Conservation (phyloP, 2,797 vertebrate genomes). For the Erpetoichthys calabaricus region DNA sequence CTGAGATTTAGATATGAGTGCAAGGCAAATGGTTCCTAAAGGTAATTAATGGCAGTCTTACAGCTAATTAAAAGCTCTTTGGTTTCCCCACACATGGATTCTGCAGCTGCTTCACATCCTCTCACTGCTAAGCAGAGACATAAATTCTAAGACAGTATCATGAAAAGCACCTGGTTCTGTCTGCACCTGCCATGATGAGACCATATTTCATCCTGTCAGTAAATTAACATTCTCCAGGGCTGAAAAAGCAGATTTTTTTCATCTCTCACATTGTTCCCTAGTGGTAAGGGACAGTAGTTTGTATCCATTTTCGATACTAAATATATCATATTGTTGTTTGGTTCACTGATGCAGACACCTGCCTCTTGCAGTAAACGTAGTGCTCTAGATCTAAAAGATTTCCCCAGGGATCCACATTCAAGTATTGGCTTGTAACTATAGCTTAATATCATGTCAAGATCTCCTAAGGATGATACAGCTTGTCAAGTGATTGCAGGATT, state of each 20-base stretch:
- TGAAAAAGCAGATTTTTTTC: slow-evolving; percentile 39
- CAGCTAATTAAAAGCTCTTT: slow-evolving; percentile 95
- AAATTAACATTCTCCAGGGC: slow-evolving; percentile 74
- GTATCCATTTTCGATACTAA: slow-evolving; percentile 72
- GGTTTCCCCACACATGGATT: slow-evolving; percentile 71
- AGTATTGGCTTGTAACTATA: slow-evolving; percentile 75
- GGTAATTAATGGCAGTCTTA: slow-evolving; percentile 77
- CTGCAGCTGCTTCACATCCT: slow-evolving; percentile 64
- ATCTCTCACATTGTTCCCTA: slow-evolving; percentile 46
- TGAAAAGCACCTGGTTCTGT: slow-evolving; percentile 69
- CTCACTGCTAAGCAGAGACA: slow-evolving; percentile 54
- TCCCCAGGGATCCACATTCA: slow-evolving; percentile 64
- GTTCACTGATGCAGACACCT: slow-evolving; percentile 63
- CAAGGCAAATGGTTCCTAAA: slow-evolving; percentile 31
- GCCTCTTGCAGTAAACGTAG: slow-evolving; percentile 61
- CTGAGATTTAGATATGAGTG: slow-evolving; percentile 31
- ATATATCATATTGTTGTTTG: slow-evolving; percentile 71
- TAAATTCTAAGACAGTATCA: slow-evolving; percentile 77
- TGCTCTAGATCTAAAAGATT: slow-evolving; percentile 61
- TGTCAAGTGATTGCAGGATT: slow-evolving; percentile 53
- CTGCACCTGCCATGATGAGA: slow-evolving; percentile 63
- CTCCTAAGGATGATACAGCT: slow-evolving; percentile 66
- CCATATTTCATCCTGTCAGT: slow-evolving; percentile 78
- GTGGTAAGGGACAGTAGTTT: slow-evolving; percentile 50
- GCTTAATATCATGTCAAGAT: slow-evolving; percentile 78